Base-by-base conservation (phyloP, 2,113 vertebrate species). In the Anthoscopus minutus region DNA sequence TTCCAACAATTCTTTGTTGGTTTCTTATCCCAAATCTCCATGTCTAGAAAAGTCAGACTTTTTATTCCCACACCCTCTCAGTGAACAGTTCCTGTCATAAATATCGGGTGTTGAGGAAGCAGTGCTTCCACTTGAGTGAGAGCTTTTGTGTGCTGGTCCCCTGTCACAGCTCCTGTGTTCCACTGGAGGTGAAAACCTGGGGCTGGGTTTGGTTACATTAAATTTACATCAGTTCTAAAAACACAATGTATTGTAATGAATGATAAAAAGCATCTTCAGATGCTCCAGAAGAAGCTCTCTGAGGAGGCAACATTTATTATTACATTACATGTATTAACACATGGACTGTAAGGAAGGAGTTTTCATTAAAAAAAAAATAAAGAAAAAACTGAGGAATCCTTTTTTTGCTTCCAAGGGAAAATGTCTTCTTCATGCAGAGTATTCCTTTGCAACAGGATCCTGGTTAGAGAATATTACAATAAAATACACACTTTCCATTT, bases 71-170 rank as follows among this genome's bases (percentile, higher is more conserved):
- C 23, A 2, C 7, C 27, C 20, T 40, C 19, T 27, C 37, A 38
- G 15, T 28, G 66, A 53, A 8, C 37, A 45, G 37, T 8, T 48
- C n/a, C n/a, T 53, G 71, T 61, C 7, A 21, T 56, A 62, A 71
- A 23, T 44, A 37, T 19, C 28, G 44, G 53, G 25, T 80, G 45
- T 6, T 64, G 57, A 60, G 89, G 50, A 54, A 57, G 13, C 11
- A 38, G 27, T 37, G 19, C 40, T 53, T 31, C 31, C 48, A 0
- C 56, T 48, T 0, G 0, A 12, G 67, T 0, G 2, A 40, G 21
- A 35, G 10, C 25, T 60, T 40, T 14, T 18, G 18, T 22, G 2
- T 38, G 35, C 78, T 78, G 69, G 25, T 70, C 58, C 14, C 21
- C 54, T 82, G 53, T 47, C 74, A 5, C 9, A 27, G 35, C 42